Percentiles rank a stretch among this genome's conserved stretches.
These are phyloP conservation scores for Odontophorus gujanensis DNA, from an alignment of 2,113 vertebrate species.

Conservation along the genomic window DNA sequence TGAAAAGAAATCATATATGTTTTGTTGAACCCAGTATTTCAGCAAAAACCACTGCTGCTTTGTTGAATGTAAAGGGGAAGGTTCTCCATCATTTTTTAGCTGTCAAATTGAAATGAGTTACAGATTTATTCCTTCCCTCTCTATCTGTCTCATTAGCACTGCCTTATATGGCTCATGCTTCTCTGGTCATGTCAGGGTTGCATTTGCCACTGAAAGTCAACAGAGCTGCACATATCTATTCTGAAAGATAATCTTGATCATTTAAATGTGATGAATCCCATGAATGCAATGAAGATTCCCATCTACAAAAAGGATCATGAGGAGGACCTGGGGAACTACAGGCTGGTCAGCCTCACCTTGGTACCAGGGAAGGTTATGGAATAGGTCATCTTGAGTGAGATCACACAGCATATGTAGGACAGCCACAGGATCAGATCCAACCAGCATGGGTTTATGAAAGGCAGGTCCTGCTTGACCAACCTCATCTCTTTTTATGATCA, in stretches of 20 bases:
- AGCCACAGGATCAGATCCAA: too few relatives aligned
- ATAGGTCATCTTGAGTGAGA: too few relatives aligned
- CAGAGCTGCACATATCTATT: slow-evolving; percentile 45
- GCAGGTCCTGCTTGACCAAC: too few relatives aligned
- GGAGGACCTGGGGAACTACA: too few relatives aligned
- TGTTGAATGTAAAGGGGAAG: background rate
- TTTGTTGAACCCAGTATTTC: background rate
- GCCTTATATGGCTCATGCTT: background rate
- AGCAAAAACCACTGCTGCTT: slow-evolving; percentile 1
- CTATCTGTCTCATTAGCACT: slow-evolving; percentile 41
- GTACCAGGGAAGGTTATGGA: too few relatives aligned
- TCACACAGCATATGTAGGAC: too few relatives aligned
- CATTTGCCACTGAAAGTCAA: slow-evolving; percentile 58
- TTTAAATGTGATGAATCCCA: slow-evolving; percentile 27
- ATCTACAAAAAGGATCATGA: too few relatives aligned
- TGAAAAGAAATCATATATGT: background rate
- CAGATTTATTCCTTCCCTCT: slow-evolving; percentile 59
- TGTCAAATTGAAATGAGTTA: slow-evolving; percentile 39
- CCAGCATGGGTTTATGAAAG: too few relatives aligned
- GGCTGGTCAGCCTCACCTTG: too few relatives aligned
- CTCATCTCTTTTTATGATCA: too few relatives aligned
- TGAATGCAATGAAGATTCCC: too few relatives aligned
- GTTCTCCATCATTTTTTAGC: slow-evolving; percentile 25
- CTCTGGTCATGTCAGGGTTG: slow-evolving; percentile 49
- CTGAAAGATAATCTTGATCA: slow-evolving; percentile 61